Conservation (phyloP, 2,113 vertebrate genomes). For the Xiphophorus hellerii region DNA sequence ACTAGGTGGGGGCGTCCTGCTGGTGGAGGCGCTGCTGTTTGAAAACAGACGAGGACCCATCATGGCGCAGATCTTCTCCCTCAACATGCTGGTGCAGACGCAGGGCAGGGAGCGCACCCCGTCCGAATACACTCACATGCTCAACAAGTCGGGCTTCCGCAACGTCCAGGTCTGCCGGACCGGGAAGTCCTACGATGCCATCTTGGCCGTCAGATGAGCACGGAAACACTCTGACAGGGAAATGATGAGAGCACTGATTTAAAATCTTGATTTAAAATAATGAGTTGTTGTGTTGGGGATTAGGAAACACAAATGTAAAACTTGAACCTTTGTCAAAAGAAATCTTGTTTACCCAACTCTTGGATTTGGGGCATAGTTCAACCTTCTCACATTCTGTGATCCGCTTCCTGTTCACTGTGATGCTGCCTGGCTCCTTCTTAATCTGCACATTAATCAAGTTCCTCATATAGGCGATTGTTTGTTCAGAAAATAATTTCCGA, state of each 20-base stretch:
- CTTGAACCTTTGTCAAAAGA: neutral
- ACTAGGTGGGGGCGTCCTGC: conserved; percentile 77
- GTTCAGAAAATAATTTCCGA: neutral
- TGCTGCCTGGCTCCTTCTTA: neutral
- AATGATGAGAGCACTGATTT: neutral
- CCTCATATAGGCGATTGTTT: neutral
- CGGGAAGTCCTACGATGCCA: conserved; percentile 79
- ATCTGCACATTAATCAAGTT: neutral
- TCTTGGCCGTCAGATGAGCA: conserved; percentile 76
- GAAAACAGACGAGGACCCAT: conserved; percentile 77
- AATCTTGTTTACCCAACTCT: neutral
- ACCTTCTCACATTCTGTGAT: neutral
- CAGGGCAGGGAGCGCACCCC: conserved; percentile 75
- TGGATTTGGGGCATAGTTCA: neutral
- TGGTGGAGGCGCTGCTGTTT: conserved; percentile 77
- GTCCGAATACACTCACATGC: conserved; percentile 69
- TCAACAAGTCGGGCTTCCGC: conserved; percentile 67
- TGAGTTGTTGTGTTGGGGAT: no score
- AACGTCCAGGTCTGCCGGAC: conserved; percentile 75
- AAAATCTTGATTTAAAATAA: neutral
- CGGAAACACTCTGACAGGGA: neutral
- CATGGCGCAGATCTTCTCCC: conserved; percentile 77
- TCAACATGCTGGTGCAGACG: conserved; percentile 81
- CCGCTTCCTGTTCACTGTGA: neutral
- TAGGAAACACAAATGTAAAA: neutral